Evolutionary conservation across 2,797 vertebrate species (phyloP).

Genomic region (Neosilurus mollespiculum): DNA sequence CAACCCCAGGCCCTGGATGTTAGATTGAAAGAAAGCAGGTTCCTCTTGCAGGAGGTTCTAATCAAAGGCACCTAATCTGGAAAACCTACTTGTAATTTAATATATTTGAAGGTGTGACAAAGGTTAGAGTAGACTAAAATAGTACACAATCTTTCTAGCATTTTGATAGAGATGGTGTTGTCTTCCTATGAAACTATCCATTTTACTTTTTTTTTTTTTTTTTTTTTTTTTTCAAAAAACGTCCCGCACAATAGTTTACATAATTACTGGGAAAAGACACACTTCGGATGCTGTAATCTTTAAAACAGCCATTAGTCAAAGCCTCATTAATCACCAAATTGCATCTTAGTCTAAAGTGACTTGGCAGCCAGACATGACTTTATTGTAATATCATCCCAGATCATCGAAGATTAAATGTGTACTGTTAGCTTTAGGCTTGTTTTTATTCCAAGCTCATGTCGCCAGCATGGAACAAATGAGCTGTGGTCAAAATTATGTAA

Average conservation of each 20-base stretch:
- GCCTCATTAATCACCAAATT: neutral
- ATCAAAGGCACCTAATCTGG: too few species aligned
- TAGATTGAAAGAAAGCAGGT: too few species aligned
- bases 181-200: neutral
- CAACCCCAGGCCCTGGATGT: too few species aligned
- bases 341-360: neutral
- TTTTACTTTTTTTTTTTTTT: neutral
- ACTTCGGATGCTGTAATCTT: neutral
- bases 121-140: too few species aligned
- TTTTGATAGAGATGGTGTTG: neutral
- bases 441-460: neutral
- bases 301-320: slow-evolving; percentile 1
- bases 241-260: neutral
- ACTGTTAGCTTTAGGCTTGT: neutral
- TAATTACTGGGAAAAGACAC: neutral
- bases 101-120: too few species aligned
- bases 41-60: too few species aligned
- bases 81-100: too few species aligned
- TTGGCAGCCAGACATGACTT: slow-evolving; percentile 5
- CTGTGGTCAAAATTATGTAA: neutral
- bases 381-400: neutral
- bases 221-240: neutral
- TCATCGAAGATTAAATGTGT: neutral
- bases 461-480: neutral
- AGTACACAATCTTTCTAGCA: neutral